Conservation (phyloP, 2,888 invertebrate species). For the Erebia aethiops region DNA sequence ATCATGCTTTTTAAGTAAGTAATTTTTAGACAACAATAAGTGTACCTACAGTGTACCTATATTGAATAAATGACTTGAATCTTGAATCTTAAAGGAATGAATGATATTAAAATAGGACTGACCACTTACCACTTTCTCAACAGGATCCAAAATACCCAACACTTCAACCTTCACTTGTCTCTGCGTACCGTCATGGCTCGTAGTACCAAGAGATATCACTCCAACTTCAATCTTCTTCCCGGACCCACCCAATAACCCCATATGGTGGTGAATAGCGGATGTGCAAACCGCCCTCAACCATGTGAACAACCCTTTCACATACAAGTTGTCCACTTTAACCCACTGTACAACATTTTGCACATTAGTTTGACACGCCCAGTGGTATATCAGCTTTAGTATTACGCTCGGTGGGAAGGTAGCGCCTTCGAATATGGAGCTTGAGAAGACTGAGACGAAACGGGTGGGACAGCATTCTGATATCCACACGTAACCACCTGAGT, state of each 20-base stretch:
- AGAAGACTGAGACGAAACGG: conserved; percentile 93
- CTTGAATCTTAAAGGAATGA: too few relatives aligned
- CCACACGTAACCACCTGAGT: conserved; percentile 96
- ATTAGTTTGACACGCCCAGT: conserved; percentile 96
- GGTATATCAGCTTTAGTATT: conserved; percentile 92
- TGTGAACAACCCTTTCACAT: conserved; percentile 85
- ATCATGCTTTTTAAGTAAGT: too few relatives aligned
- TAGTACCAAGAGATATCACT: conserved; percentile 93
- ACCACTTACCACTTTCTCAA: conserved; percentile 83
- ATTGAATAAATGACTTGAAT: too few relatives aligned
- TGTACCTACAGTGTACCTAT: too few relatives aligned
- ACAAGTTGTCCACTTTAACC: conserved; percentile 87
- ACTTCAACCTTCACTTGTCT: conserved; percentile 95
- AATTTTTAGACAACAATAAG: too few relatives aligned
- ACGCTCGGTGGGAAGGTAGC: conserved; percentile 93
- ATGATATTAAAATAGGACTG: too few relatives aligned
- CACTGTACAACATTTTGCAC: conserved; percentile 94
- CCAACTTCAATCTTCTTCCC: conserved; percentile 90
- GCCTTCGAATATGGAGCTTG: conserved; percentile 93
- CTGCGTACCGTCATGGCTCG: conserved; percentile 89
- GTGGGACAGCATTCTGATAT: conserved; percentile 94
- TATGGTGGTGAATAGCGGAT: conserved; percentile 90
- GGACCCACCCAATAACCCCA: conserved; percentile 87
- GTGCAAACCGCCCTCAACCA: conserved; percentile 89
- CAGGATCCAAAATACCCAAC: conserved; percentile 90